Percentiles rank a stretch among this genome's conserved stretches.
Conservation (phyloP, 2,113 vertebrate species). For the Myrmecobius fasciatus region DNA sequence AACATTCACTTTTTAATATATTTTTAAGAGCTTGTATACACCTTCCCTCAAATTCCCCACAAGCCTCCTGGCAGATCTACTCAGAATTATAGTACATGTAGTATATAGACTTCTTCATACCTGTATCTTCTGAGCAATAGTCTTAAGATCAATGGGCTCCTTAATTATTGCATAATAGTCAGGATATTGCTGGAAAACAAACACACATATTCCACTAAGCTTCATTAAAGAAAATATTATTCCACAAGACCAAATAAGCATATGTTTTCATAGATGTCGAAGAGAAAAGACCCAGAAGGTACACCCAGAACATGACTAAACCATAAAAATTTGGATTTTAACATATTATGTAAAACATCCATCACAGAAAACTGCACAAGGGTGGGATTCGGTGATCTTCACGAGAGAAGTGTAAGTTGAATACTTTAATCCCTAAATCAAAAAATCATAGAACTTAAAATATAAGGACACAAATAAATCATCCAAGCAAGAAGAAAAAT, state of each 20-base stretch:
- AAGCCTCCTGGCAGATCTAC: constrained; percentile 11
- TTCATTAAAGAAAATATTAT: constrained; percentile 18
- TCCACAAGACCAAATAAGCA: constrained; percentile 32
- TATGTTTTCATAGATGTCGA: constrained; percentile 22
- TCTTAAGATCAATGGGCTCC: constrained; percentile 98
- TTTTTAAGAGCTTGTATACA: constrained; percentile 37
- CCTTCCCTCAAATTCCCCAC: constrained; percentile 13
- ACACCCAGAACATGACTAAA: not conserved
- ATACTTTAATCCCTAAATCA: constrained; percentile 44
- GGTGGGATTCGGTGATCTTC: constrained; percentile 15
- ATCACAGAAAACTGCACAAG: not conserved
- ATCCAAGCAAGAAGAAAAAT: constrained; percentile 9
- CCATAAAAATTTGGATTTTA: constrained; percentile 33
- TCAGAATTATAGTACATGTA: not conserved
- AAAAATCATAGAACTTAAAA: constrained; percentile 32
- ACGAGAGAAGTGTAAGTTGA: constrained; percentile 10
- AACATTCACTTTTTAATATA: constrained; percentile 10
- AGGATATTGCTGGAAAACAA: constrained; percentile 95
- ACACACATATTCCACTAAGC: constrained; percentile 39
- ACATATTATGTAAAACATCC: constrained; percentile 18
- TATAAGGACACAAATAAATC: constrained; percentile 22
- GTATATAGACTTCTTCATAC: constrained; percentile 77
- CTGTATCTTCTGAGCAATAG: constrained; percentile 97
- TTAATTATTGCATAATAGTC: constrained; percentile 99
- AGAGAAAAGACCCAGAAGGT: constrained; percentile 4